Conservation (phyloP, 2,113 vertebrate genomes). For the Corynorhinus townsendii region DNA sequence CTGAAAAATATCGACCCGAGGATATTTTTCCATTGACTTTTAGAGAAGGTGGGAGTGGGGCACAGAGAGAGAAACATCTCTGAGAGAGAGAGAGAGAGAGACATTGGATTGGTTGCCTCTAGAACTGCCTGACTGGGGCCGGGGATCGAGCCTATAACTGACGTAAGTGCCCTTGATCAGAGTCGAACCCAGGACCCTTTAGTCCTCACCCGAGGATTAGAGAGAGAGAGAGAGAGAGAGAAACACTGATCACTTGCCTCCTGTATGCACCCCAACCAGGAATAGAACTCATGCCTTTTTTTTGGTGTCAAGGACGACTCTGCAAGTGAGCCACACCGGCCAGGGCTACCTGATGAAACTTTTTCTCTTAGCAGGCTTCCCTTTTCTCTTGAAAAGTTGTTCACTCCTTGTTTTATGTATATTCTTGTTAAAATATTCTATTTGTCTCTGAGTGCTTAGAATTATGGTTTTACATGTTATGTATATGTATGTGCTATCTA, state of each 20-base stretch:
- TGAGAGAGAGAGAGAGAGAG: too few relatives aligned
- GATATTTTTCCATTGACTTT: not conserved
- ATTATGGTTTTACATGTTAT: not conserved
- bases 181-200: not conserved
- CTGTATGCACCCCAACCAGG: not conserved
- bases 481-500: not conserved
- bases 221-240: not conserved
- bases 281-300: not conserved
- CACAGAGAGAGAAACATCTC: too few relatives aligned
- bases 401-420: not conserved
- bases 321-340: not conserved
- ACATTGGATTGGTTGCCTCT: too few relatives aligned
- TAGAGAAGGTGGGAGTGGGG: too few relatives aligned
- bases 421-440: not conserved
- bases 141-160: too few relatives aligned
- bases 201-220: not conserved
- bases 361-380: not conserved
- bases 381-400: not conserved
- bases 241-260: not conserved
- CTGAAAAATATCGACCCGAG: not conserved
- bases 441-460: not conserved
- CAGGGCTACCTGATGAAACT: not conserved
- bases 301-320: not conserved
- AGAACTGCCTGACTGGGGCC: too few relatives aligned
- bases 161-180: too few relatives aligned